Evolutionary conservation across 2,797 vertebrate species (phyloP).

Genomic region (Acomys russatus): DNA sequence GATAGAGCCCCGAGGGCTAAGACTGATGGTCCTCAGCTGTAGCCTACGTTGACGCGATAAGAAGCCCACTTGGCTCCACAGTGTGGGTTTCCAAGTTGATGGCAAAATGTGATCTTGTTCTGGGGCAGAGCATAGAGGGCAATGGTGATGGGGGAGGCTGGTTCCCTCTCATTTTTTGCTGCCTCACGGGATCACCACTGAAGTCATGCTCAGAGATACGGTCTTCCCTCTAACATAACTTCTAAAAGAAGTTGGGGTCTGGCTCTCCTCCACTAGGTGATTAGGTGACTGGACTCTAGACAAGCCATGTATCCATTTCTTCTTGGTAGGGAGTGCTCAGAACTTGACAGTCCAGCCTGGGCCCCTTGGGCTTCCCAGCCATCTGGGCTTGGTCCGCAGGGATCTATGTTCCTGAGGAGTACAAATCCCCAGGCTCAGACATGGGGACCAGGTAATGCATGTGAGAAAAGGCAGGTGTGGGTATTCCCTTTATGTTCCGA

Average conservation of each 20-base stretch:
- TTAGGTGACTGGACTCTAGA: neutral
- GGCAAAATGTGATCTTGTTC: neutral
- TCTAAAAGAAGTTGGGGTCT: neutral
- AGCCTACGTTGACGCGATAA: neutral
- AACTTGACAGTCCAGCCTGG: neutral
- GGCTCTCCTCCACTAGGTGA: neutral
- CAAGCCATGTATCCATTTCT: neutral
- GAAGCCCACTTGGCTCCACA: neutral
- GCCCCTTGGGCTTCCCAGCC: neutral
- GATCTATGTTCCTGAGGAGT: neutral
- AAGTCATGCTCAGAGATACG: neutral
- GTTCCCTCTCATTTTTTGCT: neutral
- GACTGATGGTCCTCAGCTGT: neutral
- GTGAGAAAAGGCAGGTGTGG: neutral
- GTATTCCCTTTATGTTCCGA: neutral
- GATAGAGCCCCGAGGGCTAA: neutral
- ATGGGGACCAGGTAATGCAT: neutral
- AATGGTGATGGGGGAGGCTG: neutral
- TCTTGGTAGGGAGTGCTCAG: neutral
- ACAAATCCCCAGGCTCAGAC: neutral
- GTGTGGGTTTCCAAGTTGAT: neutral
- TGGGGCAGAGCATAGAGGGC: neutral
- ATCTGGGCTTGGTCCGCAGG: neutral
- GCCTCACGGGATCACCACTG: neutral
- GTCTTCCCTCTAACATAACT: neutral